Evolutionary conservation across 2,797 vertebrate genomes (phyloP), one percentile per base, ranked within the genome.

Genomic region (Tinamus major): DNA sequence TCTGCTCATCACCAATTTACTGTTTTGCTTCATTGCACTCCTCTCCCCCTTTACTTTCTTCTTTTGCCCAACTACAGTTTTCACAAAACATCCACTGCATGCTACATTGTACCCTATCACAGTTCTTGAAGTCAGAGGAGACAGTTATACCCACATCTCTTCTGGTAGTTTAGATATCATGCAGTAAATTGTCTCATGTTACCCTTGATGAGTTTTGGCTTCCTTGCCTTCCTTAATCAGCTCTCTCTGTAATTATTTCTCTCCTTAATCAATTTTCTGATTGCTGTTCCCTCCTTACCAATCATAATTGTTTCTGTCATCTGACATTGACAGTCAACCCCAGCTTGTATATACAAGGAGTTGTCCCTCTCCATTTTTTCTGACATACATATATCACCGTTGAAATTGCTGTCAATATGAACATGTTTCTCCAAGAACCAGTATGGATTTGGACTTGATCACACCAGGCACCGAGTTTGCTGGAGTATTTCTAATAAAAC

Each of bases 201-300:
- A 61, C 14, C 56, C 56, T 92, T 92, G 79, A 95, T 90, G 89
- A 94, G 6, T 53, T 17, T 37, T 94, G 71, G 20, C 64, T 95
- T 93, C 84, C 64, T 87, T 77, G 92, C 64, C 51, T 79, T 87
- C 39, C 51, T 79, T 87, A 89, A 93, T 93, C 81, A 95, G n/a
- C 63, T 92, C 39, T 74, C 59, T 74, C 37, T 2, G 0, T 81
- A 94, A 93, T 92, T 92, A 90, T 82, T 90, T 90, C n/a, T 92
- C 20, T 90, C 59, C 31, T 76, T 92, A 93, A 95, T 95, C 81
- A 95, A 58, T 74, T 90, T 61, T 70, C 79, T 95, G 93, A 94
- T 95, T 95, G 82, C 31, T 87, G 23, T 87, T 93, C n/a, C 17
- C 35, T 80, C 27, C 79, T 44, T 81, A 87, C 61, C 61, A 89